Conservation (phyloP, 2,888 invertebrate species). For the Lagria hirta region DNA sequence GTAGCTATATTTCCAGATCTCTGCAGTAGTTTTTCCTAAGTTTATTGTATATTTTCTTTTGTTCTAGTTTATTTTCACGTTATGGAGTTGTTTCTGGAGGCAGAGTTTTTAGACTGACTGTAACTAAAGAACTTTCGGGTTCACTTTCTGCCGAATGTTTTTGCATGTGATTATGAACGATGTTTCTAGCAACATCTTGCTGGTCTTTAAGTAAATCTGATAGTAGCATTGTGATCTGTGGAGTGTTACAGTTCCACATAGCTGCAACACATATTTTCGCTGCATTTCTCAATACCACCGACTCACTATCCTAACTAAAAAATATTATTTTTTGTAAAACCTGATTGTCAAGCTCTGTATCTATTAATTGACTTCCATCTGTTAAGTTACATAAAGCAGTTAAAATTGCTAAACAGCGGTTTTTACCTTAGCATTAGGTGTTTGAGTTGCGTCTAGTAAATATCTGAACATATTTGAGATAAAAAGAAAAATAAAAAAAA, state of each 20-base stretch:
- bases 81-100: conserved; percentile 48
- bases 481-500: conserved; percentile 67
- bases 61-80: conserved; percentile 45
- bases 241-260: conserved; percentile 88
- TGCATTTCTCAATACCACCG: conserved; percentile 67
- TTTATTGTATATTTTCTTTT: conserved; percentile 75
- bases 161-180: conserved; percentile 73
- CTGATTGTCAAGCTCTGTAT: conserved; percentile 58
- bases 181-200: conserved; percentile 70
- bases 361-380: conserved; percentile 56
- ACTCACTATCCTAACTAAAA: conserved; percentile 70
- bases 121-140: conserved; percentile 53
- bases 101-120: conserved; percentile 41
- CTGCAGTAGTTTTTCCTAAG: conserved; percentile 88
- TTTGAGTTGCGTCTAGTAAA: conserved; percentile 88
- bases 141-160: conserved; percentile 63
- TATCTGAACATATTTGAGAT: conserved; percentile 74
- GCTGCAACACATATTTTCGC: conserved; percentile 69
- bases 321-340: conserved; percentile 73
- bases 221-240: conserved; percentile 82
- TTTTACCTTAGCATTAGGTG: conserved; percentile 82
- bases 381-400: conserved; percentile 66
- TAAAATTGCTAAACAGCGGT: conserved; percentile 73
- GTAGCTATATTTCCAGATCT: conserved; percentile 89
- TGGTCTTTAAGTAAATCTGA: conserved; percentile 71